These are phyloP conservation scores for Peucedramus taeniatus DNA, from an alignment of 2,113 vertebrate species.

Conservation along the genomic window DNA sequence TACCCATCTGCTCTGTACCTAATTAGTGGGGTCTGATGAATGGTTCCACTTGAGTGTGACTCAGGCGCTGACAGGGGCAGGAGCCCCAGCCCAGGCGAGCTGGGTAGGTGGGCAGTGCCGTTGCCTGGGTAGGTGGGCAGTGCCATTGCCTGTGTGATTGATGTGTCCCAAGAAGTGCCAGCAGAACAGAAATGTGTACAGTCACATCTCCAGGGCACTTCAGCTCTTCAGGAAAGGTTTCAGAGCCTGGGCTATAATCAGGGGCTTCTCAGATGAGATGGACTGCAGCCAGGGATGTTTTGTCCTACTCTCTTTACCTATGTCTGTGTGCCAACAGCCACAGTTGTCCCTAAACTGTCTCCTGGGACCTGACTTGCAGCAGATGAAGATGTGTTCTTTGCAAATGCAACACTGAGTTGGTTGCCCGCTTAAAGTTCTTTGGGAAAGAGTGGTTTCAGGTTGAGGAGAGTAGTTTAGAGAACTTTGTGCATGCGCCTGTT, in stretches of 20 bases:
- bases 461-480: background rate
- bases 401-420: background rate
- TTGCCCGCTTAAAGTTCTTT: background rate
- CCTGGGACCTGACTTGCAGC: background rate
- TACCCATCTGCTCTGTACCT: conserved; percentile 44
- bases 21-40: conserved; percentile 37
- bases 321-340: background rate
- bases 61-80: background rate
- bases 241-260: background rate
- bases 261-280: background rate
- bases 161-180: background rate
- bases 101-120: background rate
- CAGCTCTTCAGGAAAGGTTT: background rate
- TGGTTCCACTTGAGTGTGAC: background rate
- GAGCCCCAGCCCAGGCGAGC: background rate
- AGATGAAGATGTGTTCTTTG: background rate
- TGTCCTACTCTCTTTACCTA: background rate
- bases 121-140: background rate
- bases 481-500: rapidly evolving
- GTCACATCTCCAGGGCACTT: background rate
- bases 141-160: background rate
- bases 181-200: rapidly evolving
- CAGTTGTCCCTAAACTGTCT: background rate
- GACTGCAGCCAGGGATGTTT: background rate
- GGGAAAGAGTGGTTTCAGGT: background rate